These are phyloP conservation scores for Calliphora vomitoria DNA, from an alignment of 2,888 invertebrate species.

Conservation along the genomic window DNA sequence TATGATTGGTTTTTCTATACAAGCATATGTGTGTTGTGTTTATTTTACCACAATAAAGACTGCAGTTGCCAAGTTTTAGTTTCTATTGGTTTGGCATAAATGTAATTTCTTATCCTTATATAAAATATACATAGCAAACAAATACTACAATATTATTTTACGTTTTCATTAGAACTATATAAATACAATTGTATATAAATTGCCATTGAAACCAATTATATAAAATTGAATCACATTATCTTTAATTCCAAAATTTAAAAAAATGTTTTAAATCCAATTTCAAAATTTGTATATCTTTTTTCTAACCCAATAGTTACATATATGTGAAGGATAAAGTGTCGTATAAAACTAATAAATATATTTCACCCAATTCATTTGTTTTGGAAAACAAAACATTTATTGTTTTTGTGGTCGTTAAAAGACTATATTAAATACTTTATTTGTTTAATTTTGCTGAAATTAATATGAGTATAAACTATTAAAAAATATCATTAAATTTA, in stretches of 20 bases:
- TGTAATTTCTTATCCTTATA: background rate
- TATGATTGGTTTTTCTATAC: slow-evolving; percentile 42
- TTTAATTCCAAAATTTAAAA: no score
- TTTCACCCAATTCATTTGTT: background rate
- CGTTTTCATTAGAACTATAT: no score
- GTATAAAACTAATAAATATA: background rate
- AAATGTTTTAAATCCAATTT: no score
- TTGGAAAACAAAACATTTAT: slow-evolving; percentile 29
- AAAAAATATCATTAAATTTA: background rate
- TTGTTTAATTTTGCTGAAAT: background rate
- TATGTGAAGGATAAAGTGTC: background rate
- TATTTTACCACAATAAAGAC: background rate
- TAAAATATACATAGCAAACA: no score
- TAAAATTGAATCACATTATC: no score
- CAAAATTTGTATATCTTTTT: background rate
- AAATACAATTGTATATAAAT: no score
- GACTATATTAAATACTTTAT: slow-evolving; percentile 21
- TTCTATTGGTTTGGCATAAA: background rate
- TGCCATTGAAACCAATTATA: no score
- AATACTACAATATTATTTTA: no score
- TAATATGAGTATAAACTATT: background rate
- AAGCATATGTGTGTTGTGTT: background rate
- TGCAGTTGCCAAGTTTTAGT: slow-evolving; percentile 9
- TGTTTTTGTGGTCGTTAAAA: background rate
- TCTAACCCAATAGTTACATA: background rate